A percentile compares a stretch with the other conserved stretches of the same genome.
These are phyloP conservation scores for Stegodyphus mimosarum DNA, from an alignment of 1,140 invertebrate genomes.

Conservation along the genomic window DNA sequence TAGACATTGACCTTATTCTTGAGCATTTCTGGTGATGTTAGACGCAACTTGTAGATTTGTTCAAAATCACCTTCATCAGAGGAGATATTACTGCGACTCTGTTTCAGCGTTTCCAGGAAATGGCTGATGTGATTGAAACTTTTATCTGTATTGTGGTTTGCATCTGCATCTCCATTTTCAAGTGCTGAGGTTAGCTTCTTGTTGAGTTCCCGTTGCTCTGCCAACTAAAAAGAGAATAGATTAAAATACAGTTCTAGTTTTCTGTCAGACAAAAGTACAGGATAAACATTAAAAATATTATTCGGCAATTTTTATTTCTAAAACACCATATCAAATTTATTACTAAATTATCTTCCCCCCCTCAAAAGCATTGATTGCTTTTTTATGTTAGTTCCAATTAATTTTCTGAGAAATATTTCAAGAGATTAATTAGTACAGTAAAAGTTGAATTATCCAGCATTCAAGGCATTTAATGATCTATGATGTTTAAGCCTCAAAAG, in stretches of 20 bases:
- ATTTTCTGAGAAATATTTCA: too few species aligned
- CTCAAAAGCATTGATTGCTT: too few species aligned
- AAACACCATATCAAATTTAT: too few species aligned
- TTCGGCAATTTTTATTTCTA: too few species aligned
- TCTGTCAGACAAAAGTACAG: too few species aligned
- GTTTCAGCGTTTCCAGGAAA: conserved; percentile 50
- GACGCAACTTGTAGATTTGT: conserved; percentile 50
- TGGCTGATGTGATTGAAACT: conserved; percentile 52
- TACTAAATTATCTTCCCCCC: too few species aligned
- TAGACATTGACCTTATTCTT: conserved; percentile 48
- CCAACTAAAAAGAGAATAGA: conserved; percentile 24
- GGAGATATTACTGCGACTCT: conserved; percentile 43
- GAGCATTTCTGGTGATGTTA: conserved; percentile 30
- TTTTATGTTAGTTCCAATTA: too few species aligned
- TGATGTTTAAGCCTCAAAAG: too few species aligned
- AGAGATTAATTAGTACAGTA: too few species aligned
- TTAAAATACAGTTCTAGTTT: neutral
- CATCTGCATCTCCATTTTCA: conserved; percentile 55
- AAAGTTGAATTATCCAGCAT: too few species aligned
- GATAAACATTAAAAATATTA: too few species aligned
- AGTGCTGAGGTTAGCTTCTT: conserved; percentile 35
- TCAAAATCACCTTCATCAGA: conserved; percentile 52
- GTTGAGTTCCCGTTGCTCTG: conserved; percentile 47
- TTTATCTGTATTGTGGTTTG: conserved; percentile 56
- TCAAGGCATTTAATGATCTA: too few species aligned